phyloP scores from a whole-genome alignment of 2,888 invertebrate genomes.

The Dioctria rufipes region DNA sequence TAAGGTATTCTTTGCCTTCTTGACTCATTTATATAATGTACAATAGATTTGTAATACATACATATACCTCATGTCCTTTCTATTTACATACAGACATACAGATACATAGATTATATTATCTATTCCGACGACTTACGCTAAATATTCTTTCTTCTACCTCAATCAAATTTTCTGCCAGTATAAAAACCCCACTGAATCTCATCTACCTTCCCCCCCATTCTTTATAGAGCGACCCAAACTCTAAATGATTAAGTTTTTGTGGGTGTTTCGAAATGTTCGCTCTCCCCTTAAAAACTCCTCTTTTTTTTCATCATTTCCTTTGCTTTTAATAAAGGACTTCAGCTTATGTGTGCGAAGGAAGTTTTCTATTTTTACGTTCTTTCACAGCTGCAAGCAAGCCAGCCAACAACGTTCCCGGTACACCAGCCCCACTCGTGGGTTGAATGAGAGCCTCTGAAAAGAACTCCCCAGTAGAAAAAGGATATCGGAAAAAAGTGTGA shows the following conservation, averaged over 20 bases:
- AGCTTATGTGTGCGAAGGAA: conserved; percentile 10
- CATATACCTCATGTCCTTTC: background rate
- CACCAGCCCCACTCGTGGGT: background rate
- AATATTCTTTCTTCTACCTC: background rate
- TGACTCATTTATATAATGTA: background rate
- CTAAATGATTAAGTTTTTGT: conserved; percentile 7
- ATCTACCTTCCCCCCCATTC: background rate
- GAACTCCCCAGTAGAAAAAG: conserved; percentile 30
- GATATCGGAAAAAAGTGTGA: conserved; percentile 40
- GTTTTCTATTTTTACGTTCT: conserved; percentile 9
- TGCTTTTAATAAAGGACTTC: background rate
- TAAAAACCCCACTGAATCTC: background rate
- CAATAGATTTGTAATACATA: no score
- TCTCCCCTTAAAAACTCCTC: background rate
- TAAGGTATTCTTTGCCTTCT: conserved; percentile 2
- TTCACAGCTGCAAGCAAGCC: background rate
- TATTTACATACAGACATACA: background rate
- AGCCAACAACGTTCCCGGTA: background rate
- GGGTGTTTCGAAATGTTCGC: conserved; percentile 15
- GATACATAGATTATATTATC: background rate
- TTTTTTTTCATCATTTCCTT: background rate
- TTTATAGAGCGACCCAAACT: no score
- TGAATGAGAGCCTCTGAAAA: conserved; percentile 14
- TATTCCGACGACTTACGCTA: background rate
- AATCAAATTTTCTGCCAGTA: conserved; percentile 4